Conservation (phyloP, 2,797 vertebrate species). For the Agapornis canus region DNA sequence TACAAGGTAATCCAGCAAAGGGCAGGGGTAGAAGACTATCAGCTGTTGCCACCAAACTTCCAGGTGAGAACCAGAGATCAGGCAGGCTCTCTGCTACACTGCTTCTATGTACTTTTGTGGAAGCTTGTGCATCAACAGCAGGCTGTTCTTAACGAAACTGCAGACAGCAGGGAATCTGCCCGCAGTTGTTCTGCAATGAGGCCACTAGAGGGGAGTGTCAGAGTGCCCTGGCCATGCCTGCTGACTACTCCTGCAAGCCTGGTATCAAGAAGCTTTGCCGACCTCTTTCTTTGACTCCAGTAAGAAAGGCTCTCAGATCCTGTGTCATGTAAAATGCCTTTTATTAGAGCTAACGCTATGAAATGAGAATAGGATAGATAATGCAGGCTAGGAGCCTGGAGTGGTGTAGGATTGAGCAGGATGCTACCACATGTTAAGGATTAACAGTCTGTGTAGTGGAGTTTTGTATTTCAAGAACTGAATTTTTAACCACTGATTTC, state of each 20-base stretch:
- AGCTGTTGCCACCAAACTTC: not conserved
- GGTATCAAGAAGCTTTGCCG: accelerated
- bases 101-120: not conserved
- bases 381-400: not conserved
- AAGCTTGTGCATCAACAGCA: too few species aligned
- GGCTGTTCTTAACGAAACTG: too few species aligned
- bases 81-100: not conserved
- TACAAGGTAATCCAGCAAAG: not conserved
- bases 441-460: too few species aligned
- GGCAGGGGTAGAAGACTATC: not conserved
- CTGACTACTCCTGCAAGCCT: accelerated
- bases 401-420: accelerated
- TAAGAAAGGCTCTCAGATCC: accelerated
- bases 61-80: not conserved
- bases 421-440: accelerated
- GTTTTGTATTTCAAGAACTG: not conserved
- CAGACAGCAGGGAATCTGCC: accelerated
- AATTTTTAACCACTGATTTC: not conserved
- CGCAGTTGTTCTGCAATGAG: not conserved
- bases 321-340: not conserved
- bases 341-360: not conserved
- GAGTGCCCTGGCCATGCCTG: not conserved
- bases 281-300: accelerated
- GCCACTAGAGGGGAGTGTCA: constrained; percentile 39
- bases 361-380: not conserved